A percentile compares a stretch with the other conserved stretches of the same genome.
These are phyloP conservation scores for Gila orcuttii DNA, from an alignment of 2,113 vertebrate species.

Conservation along the genomic window DNA sequence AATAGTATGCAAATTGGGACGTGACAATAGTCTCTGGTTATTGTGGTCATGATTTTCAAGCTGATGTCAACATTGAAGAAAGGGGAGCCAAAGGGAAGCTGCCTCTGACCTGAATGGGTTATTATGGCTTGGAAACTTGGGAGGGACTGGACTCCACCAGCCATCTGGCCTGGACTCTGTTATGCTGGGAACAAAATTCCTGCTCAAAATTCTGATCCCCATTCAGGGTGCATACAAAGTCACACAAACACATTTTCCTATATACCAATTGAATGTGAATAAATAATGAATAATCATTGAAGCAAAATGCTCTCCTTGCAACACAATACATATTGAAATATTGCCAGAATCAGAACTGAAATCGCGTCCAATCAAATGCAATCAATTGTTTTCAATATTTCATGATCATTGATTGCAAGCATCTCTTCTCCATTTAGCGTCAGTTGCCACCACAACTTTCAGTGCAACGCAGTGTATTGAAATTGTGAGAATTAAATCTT, in stretches of 20 bases:
- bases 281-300: neutral
- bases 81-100: neutral
- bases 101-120: neutral
- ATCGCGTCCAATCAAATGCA: neutral
- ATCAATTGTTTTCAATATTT: neutral
- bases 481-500: too few species aligned
- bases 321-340: neutral
- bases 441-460: too few species aligned
- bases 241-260: too few species aligned
- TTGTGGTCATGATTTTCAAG: neutral
- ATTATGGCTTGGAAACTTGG: constrained; percentile 8
- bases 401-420: neutral
- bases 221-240: neutral
- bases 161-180: neutral
- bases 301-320: neutral
- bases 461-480: too few species aligned
- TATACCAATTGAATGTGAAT: neutral
- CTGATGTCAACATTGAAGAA: neutral
- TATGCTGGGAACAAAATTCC: neutral
- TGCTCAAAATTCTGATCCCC: neutral
- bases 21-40: neutral
- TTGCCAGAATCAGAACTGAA: neutral
- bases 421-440: too few species aligned
- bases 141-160: neutral
- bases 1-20: too few species aligned